Evolutionary conservation across 2,113 vertebrate genomes (phyloP).

Genomic region (Campylorhamphus procurvoides): DNA sequence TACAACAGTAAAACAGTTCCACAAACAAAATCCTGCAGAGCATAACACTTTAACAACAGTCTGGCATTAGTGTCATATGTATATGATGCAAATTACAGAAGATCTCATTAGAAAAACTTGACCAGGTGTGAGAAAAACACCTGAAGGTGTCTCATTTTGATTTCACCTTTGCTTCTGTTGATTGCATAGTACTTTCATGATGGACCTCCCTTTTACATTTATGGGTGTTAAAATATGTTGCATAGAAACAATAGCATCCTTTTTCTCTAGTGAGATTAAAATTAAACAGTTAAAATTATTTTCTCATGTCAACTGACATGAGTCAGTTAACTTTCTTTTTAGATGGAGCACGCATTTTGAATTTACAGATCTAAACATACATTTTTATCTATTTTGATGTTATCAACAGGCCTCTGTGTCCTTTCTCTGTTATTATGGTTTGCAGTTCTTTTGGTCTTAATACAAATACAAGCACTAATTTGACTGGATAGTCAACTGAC

Average conservation of each 20-base stretch:
- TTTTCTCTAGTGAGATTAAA: neutral
- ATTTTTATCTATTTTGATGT: neutral
- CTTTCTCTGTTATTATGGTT: neutral
- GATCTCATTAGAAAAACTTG: neutral
- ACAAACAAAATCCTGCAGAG: neutral
- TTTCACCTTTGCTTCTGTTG: neutral
- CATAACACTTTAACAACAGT: neutral
- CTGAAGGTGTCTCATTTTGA: neutral
- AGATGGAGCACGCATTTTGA: neutral
- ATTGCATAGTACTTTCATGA: neutral
- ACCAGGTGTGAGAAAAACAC: neutral
- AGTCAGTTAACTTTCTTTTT: neutral
- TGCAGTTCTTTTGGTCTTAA: neutral
- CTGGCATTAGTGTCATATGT: neutral
- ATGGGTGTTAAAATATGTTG: neutral
- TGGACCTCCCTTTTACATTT: neutral
- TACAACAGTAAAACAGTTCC: neutral
- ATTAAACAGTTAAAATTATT: fast-evolving
- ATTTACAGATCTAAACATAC: neutral
- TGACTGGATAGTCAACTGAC: neutral
- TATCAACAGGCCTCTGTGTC: neutral
- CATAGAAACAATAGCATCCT: neutral
- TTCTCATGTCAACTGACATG: neutral
- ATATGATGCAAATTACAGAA: neutral
- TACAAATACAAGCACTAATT: neutral